Evolutionary conservation across 2,113 vertebrate species (phyloP), one percentile per base, ranked within the genome.

Genomic region (Axis porcinus): DNA sequence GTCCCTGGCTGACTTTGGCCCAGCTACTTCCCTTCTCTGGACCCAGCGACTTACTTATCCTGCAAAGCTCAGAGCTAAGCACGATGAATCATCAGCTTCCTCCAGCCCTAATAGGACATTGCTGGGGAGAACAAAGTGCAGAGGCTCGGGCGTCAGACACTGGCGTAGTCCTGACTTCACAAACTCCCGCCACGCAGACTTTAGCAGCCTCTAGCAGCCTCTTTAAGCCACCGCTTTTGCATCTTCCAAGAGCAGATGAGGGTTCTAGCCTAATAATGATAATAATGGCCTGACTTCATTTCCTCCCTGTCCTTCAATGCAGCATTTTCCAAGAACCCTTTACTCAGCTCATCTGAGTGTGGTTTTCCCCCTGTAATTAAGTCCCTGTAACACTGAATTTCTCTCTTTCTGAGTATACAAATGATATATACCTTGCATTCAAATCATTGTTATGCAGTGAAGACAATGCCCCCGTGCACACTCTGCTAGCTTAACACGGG

Each of bases 161-260:
- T 1, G 21, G 6, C 7, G 2, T 5, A 7, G 23, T 55, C 57
- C 89, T 6, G 57, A 36, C 54, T 36, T 36, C 23, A 30, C 21
- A 0, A 0, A 21, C 30, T 84, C 55, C n/a, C 2, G 0, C 67
- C 40, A 17, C 0, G 7, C 43, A n/a, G 15, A n/a, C 82, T 43
- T 28, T 3, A 70, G 36, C 76, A n/a, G 15, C 45, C 82, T 43
- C 21, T 3, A 70, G 36, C 76, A 36, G 27, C 45, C 60, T 36
- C 50, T 50, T 54, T 55, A 7, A 45, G 47, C 15, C 15, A 45
- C 36, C 1, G 6, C 21, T 64, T 54, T 19, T 15, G 1, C 13
- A 4, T 33, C 87, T 43, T 45, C 36, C 16, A 45, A 78, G n/a
- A 52, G 54, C n/a, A 52, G 55, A 76, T 11, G 28, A 62, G 2